Conservation (phyloP, 2,797 vertebrate species). For the Paguma larvata region DNA sequence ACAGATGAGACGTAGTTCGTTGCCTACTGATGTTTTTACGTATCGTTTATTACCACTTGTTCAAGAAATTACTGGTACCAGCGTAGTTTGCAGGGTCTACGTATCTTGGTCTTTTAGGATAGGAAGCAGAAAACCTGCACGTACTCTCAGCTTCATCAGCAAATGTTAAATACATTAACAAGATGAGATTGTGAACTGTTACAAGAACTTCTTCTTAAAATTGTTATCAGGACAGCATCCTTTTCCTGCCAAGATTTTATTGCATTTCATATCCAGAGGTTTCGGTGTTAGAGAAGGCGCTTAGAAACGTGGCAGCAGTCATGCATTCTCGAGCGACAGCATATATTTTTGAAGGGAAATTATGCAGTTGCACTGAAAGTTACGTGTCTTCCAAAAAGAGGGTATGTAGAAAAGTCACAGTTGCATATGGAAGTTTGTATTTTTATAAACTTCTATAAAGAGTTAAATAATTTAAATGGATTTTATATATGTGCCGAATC, state of each 20-base stretch:
- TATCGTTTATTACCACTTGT: not conserved
- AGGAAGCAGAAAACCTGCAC: not conserved
- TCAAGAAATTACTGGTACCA: not conserved
- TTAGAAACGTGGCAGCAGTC: not conserved
- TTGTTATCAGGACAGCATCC: not conserved
- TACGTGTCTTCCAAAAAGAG: not conserved
- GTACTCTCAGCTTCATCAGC: not conserved
- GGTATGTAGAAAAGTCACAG: not conserved
- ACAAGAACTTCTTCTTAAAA: not conserved
- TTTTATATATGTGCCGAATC: not conserved
- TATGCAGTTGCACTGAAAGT: not conserved
- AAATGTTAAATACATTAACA: not conserved
- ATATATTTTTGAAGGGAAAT: not conserved
- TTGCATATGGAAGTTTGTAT: not conserved
- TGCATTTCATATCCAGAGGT: conserved; percentile 1
- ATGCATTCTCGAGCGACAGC: not conserved
- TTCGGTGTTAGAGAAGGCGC: conserved; percentile 58
- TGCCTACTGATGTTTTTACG: not conserved
- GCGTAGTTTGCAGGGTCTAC: not conserved
- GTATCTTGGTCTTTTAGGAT: not conserved
- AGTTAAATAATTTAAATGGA: not conserved
- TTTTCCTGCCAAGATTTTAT: not conserved
- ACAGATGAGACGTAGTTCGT: not conserved
- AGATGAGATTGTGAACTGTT: not conserved
- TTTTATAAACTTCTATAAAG: not conserved